A percentile compares a stretch with the other conserved stretches of the same genome.
These are phyloP conservation scores for Polydrusus tereticollis DNA, from an alignment of 2,888 invertebrate species.

Conservation along the genomic window DNA sequence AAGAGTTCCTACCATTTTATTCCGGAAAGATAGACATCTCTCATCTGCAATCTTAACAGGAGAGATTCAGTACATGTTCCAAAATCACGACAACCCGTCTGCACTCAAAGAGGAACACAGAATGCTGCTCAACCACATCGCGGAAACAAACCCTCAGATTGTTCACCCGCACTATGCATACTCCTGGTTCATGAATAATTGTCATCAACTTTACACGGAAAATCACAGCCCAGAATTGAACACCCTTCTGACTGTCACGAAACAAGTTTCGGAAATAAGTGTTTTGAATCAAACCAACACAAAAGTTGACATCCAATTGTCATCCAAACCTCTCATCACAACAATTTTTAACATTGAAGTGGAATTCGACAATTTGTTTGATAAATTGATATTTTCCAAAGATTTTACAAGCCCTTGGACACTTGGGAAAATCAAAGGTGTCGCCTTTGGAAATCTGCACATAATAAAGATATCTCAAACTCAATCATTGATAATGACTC, in stretches of 20 bases:
- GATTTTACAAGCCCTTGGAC: not conserved
- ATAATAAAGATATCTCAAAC: not conserved
- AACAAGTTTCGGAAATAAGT: not conserved
- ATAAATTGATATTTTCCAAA: not conserved
- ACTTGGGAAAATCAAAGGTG: not conserved
- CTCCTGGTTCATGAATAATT: conserved; percentile 23
- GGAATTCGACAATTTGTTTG: conserved; percentile 8
- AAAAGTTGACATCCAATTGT: too few relatives aligned
- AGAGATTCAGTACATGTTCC: not conserved
- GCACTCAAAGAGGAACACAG: not conserved
- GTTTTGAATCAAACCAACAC: not conserved
- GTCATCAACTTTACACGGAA: not conserved
- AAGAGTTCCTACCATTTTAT: not conserved
- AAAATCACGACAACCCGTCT: not conserved
- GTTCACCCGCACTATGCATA: conserved; percentile 1
- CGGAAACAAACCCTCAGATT: not conserved
- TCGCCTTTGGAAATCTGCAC: conserved; percentile 23
- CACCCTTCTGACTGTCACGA: not conserved
- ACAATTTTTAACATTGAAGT: not conserved
- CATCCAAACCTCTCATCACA: not conserved
- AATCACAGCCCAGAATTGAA: not conserved
- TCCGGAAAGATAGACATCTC: not conserved
- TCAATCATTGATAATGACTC: not conserved
- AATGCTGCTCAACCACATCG: not conserved
- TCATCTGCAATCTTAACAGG: not conserved